These are phyloP conservation scores for Acrobasis suavella DNA, from an alignment of 2,888 invertebrate species.

Conservation along the genomic window DNA sequence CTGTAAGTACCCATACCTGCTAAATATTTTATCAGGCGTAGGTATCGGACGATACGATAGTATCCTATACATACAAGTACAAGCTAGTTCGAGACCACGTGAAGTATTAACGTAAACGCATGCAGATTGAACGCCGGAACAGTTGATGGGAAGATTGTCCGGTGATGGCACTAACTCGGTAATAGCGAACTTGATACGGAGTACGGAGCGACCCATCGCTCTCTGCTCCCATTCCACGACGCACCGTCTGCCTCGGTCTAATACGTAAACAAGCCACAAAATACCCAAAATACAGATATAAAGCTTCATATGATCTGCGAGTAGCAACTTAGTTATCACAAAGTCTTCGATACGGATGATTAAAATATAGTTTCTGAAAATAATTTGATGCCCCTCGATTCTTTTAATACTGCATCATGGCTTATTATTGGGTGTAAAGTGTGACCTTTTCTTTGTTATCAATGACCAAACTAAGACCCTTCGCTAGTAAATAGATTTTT, in stretches of 20 bases:
- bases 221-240: conserved; percentile 45
- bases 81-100: conserved; percentile 40
- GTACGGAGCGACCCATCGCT: conserved; percentile 44
- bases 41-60: too few relatives aligned
- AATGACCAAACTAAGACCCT: too few relatives aligned
- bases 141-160: conserved; percentile 71
- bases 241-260: conserved; percentile 28
- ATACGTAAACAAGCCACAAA: conserved; percentile 22
- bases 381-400: too few relatives aligned
- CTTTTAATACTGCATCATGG: too few relatives aligned
- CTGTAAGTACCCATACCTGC: conserved; percentile 68
- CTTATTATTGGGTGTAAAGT: too few relatives aligned
- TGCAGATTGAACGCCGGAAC: conserved; percentile 56
- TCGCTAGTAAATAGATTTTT: too few relatives aligned
- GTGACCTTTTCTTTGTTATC: too few relatives aligned
- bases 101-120: conserved; percentile 48
- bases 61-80: neutral
- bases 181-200: conserved; percentile 69
- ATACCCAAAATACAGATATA: neutral
- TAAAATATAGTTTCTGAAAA: too few relatives aligned
- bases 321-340: neutral
- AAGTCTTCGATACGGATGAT: too few relatives aligned
- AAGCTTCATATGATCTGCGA: neutral
- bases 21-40: neutral
- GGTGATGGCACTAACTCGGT: conserved; percentile 70